Conservation (phyloP, 1,140 invertebrate genomes). For the Cydia splendana region DNA sequence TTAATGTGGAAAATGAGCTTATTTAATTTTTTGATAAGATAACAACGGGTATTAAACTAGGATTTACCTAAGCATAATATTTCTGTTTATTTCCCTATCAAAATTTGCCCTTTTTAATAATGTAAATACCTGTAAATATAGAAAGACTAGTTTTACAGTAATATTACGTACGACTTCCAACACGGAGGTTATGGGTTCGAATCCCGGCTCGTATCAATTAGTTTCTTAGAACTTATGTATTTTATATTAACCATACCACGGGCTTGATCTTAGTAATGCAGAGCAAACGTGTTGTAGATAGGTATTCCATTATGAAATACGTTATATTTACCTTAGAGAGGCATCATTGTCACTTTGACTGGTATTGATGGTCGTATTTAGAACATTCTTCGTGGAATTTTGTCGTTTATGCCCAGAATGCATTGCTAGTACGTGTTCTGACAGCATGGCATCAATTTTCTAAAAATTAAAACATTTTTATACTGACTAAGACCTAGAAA, state of each 20-base stretch:
- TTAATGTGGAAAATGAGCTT: not conserved
- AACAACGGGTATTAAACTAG: not conserved
- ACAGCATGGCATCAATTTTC: constrained; percentile 87
- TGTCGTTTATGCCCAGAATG: constrained; percentile 81
- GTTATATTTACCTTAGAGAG: constrained; percentile 54
- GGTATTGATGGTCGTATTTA: constrained; percentile 49
- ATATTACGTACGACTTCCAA: too few relatives aligned
- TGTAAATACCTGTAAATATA: too few relatives aligned
- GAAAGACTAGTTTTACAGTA: too few relatives aligned
- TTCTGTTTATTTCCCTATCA: too few relatives aligned
- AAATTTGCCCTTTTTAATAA: too few relatives aligned
- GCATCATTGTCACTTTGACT: constrained; percentile 53
- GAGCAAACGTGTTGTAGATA: too few relatives aligned
- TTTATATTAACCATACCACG: too few relatives aligned
- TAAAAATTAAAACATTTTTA: constrained; percentile 37
- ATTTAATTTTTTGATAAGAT: not conserved
- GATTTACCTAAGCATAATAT: too few relatives aligned
- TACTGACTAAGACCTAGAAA: not conserved
- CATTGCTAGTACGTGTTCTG: constrained; percentile 89
- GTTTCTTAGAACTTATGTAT: too few relatives aligned
- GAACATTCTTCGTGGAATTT: constrained; percentile 36
- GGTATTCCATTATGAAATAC: not conserved
- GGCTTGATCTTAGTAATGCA: too few relatives aligned
- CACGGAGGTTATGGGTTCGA: too few relatives aligned
- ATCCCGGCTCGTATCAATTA: too few relatives aligned